phyloP scores from a whole-genome alignment of 2,113 vertebrate genomes.

The Rhinolophus sinicus region DNA sequence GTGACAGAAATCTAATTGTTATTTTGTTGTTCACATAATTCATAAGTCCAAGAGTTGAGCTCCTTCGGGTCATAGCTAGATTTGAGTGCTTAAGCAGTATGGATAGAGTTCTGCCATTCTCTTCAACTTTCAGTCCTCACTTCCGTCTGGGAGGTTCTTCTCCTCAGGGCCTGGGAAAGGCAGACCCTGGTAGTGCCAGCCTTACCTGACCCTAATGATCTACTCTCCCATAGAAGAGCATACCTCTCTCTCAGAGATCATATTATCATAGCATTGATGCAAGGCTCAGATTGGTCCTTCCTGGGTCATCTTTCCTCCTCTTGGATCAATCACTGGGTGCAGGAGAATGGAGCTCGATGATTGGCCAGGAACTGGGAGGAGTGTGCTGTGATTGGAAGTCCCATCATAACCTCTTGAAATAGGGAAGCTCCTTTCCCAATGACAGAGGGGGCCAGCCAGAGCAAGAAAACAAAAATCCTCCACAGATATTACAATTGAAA shows the following conservation, averaged over 20 bases:
- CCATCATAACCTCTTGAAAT: not conserved
- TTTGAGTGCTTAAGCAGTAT: not conserved
- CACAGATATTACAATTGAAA: not conserved
- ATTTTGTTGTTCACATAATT: not conserved
- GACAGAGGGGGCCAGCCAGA: not conserved
- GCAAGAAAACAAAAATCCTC: not conserved
- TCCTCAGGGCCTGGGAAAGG: not conserved
- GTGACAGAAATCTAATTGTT: not conserved
- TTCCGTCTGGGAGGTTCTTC: not conserved
- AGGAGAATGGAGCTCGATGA: not conserved
- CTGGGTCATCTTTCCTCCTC: fast-evolving
- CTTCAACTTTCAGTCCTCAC: not conserved
- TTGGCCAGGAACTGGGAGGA: fast-evolving
- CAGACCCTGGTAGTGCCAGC: fast-evolving
- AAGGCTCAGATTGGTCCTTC: not conserved
- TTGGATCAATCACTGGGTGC: not conserved
- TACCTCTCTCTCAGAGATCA: not conserved
- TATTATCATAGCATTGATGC: fast-evolving
- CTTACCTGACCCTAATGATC: not conserved
- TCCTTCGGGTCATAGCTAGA: not conserved
- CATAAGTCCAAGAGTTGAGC: not conserved
- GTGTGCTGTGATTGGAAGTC: not conserved
- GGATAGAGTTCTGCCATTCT: not conserved
- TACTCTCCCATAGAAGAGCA: not conserved
- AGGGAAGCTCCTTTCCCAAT: fast-evolving